A percentile compares a stretch with the other conserved stretches of the same genome.
Evolutionary conservation across 2,888 invertebrate genomes (phyloP).

Genomic region (Drosophila phalerata): DNA sequence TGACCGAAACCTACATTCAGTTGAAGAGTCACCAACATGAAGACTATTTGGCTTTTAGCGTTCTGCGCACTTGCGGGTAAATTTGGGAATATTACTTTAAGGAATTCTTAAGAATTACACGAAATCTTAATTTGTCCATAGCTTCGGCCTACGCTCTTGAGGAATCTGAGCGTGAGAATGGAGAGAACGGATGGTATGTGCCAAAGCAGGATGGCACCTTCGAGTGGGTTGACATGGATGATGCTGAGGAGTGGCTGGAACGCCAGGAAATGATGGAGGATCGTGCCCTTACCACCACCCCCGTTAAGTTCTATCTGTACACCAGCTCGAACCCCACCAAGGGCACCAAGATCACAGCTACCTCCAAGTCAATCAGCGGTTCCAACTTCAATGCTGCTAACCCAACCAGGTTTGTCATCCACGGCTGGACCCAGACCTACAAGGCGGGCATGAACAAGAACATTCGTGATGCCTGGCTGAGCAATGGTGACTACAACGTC

Average conservation of each 20-base stretch:
- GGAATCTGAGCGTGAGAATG: constrained; percentile 61
- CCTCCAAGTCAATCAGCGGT: constrained; percentile 44
- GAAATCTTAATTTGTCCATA: background rate
- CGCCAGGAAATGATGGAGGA: constrained; percentile 42
- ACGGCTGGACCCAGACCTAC: constrained; percentile 88
- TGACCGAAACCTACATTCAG: constrained; percentile 20
- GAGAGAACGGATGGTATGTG: constrained; percentile 76
- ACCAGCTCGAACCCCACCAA: constrained; percentile 70
- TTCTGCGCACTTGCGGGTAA: constrained; percentile 53
- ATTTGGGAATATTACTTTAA: background rate
- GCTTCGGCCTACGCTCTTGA: constrained; percentile 56
- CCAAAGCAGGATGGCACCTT: constrained; percentile 66
- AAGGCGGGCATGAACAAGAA: constrained; percentile 81
- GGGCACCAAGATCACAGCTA: constrained; percentile 59
- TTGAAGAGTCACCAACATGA: constrained; percentile 44
- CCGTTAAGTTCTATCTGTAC: constrained; percentile 72
- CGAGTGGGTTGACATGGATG: constrained; percentile 68
- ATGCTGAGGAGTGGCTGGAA: constrained; percentile 57
- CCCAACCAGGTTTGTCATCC: constrained; percentile 85
- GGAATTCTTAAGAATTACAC: background rate
- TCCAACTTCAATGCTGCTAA: constrained; percentile 64
- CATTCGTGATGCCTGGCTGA: constrained; percentile 86
- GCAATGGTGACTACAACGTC: constrained; percentile 87
- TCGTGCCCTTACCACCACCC: constrained; percentile 41
- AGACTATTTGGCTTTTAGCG: constrained; percentile 52